Conservation (phyloP, 2,113 vertebrate species). For the Syrrhaptes paradoxus region DNA sequence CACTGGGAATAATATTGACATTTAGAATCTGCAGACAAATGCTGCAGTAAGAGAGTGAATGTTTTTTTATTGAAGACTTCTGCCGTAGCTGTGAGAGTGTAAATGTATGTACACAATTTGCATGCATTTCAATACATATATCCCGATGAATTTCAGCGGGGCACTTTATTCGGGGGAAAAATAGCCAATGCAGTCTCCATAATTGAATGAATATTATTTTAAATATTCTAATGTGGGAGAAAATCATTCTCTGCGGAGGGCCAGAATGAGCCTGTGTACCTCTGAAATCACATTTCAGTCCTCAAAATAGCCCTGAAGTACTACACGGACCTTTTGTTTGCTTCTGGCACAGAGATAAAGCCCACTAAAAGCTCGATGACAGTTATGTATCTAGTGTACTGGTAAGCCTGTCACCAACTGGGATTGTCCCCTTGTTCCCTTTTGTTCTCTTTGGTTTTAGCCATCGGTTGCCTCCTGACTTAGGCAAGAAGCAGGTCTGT, state of each 20-base stretch:
- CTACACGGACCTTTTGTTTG: background rate
- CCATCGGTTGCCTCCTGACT: background rate
- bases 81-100: background rate
- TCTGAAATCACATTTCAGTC: background rate
- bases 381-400: background rate
- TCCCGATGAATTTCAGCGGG: constrained; percentile 20
- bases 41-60: constrained; percentile 23
- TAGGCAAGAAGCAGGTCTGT: background rate
- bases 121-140: constrained; percentile 11
- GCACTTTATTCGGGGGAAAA: background rate
- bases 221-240: background rate
- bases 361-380: background rate
- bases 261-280: background rate
- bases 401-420: background rate
- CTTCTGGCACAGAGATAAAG: background rate
- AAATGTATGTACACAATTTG: constrained; percentile 36
- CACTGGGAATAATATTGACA: constrained; percentile 70
- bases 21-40: constrained; percentile 68
- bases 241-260: background rate
- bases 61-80: constrained; percentile 65
- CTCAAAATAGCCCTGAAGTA: background rate
- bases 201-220: background rate
- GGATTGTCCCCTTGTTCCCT: background rate
- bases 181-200: background rate
- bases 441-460: background rate